Evolutionary conservation across 2,888 invertebrate genomes (phyloP).

Genomic region (Stratiomys singularior): DNA sequence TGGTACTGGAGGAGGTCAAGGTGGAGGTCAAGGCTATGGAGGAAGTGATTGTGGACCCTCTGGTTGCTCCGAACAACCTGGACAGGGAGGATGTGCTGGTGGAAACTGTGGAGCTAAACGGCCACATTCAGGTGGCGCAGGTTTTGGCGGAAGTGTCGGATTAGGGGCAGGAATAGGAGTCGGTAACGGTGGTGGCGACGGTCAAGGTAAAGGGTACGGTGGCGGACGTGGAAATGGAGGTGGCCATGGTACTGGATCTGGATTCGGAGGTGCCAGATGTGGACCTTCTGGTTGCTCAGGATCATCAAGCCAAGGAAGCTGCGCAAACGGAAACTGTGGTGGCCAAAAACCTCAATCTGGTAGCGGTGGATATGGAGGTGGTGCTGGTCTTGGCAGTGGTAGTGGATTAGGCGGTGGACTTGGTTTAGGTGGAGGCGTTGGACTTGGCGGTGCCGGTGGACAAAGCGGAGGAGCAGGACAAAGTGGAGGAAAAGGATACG

Average conservation of each 20-base stretch:
- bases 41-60: neutral
- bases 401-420: too few relatives aligned
- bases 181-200: neutral
- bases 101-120: neutral
- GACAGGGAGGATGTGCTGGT: neutral
- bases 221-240: neutral
- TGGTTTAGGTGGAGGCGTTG: too few relatives aligned
- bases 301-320: neutral
- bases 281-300: neutral
- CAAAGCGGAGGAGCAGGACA: too few relatives aligned
- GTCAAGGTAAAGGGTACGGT: neutral
- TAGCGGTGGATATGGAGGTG: neutral
- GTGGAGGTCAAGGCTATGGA: neutral
- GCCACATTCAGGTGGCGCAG: neutral
- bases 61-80: neutral
- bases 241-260: neutral
- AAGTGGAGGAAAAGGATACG: too few relatives aligned
- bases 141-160: neutral
- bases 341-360: too few relatives aligned
- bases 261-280: neutral
- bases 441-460: too few relatives aligned
- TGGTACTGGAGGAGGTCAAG: neutral
- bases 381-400: neutral
- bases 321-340: too few relatives aligned
- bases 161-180: neutral